Conservation (phyloP, 2,888 invertebrate species). For the Ectemnius lituratus region DNA sequence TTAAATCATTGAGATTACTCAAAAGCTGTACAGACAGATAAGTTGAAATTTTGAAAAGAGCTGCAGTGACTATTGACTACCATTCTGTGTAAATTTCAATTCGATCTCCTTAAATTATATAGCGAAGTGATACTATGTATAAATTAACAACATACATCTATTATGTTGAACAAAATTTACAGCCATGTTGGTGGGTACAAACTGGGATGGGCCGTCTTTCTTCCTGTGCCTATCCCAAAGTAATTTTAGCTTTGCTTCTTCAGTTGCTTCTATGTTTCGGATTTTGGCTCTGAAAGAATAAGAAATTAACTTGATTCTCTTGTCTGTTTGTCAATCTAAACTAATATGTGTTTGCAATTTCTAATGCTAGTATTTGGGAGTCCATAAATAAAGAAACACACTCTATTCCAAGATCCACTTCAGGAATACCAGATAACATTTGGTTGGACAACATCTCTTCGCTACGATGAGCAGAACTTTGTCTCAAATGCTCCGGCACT, state of each 20-base stretch:
- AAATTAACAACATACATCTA: slow-evolving; percentile 85
- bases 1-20: too few relatives aligned
- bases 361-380: background rate
- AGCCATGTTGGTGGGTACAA: slow-evolving; percentile 98
- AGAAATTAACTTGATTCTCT: slow-evolving; percentile 13
- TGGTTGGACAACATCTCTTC: slow-evolving; percentile 99
- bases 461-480: slow-evolving; percentile 91
- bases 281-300: slow-evolving; percentile 89
- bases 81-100: too few relatives aligned
- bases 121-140: too few relatives aligned
- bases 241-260: slow-evolving; percentile 96
- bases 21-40: too few relatives aligned
- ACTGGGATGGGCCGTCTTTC: slow-evolving; percentile 95
- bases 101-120: too few relatives aligned
- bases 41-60: too few relatives aligned
- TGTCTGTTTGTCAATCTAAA: background rate
- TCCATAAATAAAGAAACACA: slow-evolving; percentile 66
- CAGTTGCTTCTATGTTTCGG: slow-evolving; percentile 98
- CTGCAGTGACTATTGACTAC: too few relatives aligned
- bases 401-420: slow-evolving; percentile 99
- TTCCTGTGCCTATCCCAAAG: slow-evolving; percentile 93
- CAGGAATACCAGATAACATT: slow-evolving; percentile 99
- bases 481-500: slow-evolving; percentile 92
- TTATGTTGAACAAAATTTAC: slow-evolving; percentile 99
- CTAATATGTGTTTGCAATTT: slow-evolving; percentile 26